Evolutionary conservation across 2,113 vertebrate species (phyloP).

Genomic region (Pogonocichla stellata): DNA sequence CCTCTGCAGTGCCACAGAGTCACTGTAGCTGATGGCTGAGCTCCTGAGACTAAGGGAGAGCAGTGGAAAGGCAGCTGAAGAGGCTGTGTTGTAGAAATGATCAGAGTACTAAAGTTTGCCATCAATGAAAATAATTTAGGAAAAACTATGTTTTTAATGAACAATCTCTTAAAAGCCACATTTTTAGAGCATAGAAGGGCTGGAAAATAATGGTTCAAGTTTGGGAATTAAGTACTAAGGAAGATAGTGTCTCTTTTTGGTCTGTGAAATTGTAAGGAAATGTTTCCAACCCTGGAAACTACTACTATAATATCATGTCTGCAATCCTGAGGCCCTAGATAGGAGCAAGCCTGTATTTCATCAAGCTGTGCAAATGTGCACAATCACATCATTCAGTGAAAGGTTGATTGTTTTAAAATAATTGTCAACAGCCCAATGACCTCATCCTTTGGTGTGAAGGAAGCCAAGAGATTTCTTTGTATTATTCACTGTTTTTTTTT

Average conservation of each 20-base stretch:
- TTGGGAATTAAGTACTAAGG: neutral
- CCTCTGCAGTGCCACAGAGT: neutral
- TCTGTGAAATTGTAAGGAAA: neutral
- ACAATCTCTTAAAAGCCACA: neutral
- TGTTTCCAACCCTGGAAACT: neutral
- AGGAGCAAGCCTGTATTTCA: neutral
- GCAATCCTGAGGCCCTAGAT: neutral
- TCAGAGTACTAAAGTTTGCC: neutral
- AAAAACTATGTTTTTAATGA: neutral
- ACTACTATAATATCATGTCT: neutral
- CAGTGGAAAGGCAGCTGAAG: neutral
- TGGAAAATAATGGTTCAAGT: neutral
- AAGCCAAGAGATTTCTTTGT: neutral
- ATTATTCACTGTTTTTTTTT: neutral
- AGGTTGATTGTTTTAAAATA: constrained; percentile 5
- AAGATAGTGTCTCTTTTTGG: neutral
- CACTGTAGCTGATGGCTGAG: neutral
- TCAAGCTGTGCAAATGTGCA: neutral
- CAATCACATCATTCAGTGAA: neutral
- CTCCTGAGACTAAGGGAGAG: neutral
- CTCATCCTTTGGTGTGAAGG: neutral
- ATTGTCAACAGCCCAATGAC: neutral
- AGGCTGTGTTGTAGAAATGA: neutral
- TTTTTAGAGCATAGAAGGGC: neutral
- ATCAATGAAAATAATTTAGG: neutral